Evolutionary conservation across 2,888 invertebrate genomes (phyloP), one percentile per base, ranked within the genome.

Genomic region (Agapostemon virescens): DNA sequence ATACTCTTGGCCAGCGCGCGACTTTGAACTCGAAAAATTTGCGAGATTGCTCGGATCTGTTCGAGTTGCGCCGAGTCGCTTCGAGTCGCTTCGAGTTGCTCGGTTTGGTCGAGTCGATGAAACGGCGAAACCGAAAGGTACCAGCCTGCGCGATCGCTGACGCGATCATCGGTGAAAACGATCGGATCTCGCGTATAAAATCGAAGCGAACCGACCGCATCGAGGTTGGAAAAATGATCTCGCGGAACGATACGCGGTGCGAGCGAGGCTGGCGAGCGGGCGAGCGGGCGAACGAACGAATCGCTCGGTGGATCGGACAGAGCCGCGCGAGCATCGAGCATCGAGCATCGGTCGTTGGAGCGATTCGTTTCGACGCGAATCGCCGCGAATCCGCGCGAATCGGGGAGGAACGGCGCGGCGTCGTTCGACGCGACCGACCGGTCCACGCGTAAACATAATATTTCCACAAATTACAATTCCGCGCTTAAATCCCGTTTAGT

Each of bases 401-500:
- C 45, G 45, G 7, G 2, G 45, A 20, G 45, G 20, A 20, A 20
- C 4, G 38, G n/a, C 5, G 7, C 9, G 55, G 2, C 26, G 40
- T 13, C 13, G 13, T 13, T 11, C 52, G 52, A 5, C 5, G 15
- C n/a, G 49, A 30, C 15, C 23, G 73, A 40, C n/a, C 49, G 67
- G 23, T 40, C 58, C 63, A 38, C 69, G 67, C 71, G 73, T 78
- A 81, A 84, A 83, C 86, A 86, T 86, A 86, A 86, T 86, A 84
- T 86, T 84, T 84, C 78, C 86, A 86, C 83, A 85, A 86, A 86
- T 86, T 86, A 86, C 86, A 86, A 72, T 84, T 80, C 77, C 79
- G 67, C 81, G 86, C 78, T 86, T 85, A 85, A 86, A 86, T 86
- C 86, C 86, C 84, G 85, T 86, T 86, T 86, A 84, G 86, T 86